Percentiles rank a stretch among this genome's conserved stretches.
Conservation (phyloP, 2,888 invertebrate species). For the Andrena marginata region DNA sequence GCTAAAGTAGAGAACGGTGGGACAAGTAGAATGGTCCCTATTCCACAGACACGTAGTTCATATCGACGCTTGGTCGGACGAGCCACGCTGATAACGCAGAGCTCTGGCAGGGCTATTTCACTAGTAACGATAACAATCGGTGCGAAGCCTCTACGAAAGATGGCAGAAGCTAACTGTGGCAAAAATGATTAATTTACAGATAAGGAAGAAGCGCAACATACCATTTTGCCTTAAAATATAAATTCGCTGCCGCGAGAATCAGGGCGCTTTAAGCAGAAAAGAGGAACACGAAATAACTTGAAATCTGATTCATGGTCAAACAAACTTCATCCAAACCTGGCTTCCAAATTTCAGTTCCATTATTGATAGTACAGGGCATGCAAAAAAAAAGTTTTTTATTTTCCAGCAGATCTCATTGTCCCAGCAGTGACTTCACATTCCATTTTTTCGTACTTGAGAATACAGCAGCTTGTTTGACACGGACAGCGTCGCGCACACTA, state of each 20-base stretch:
- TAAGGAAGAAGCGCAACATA: not conserved
- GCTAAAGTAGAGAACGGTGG: conserved; percentile 37
- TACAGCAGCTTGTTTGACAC: not conserved
- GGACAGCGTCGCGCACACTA: not conserved
- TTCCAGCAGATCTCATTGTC: no score
- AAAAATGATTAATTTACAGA: conserved; percentile 1
- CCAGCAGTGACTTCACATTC: no score
- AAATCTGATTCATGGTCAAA: not conserved
- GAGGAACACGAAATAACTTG: not conserved
- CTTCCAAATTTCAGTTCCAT: not conserved
- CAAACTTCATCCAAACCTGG: not conserved
- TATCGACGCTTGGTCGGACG: conserved; percentile 45
- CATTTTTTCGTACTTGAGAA: not conserved
- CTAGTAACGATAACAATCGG: not conserved
- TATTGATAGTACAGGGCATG: not conserved
- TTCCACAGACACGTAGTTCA: conserved; percentile 36
- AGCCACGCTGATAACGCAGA: conserved; percentile 49
- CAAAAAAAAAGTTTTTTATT: no score
- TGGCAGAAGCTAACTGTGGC: conserved; percentile 21
- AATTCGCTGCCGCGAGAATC: not conserved
- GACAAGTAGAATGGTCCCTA: conserved; percentile 49
- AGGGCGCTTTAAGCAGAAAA: not conserved
- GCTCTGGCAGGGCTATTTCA: conserved; percentile 10
- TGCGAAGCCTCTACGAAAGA: conserved; percentile 15
- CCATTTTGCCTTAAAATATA: not conserved